Base-by-base conservation (phyloP, 2,113 vertebrate species). In the Mohoua ochrocephala region DNA sequence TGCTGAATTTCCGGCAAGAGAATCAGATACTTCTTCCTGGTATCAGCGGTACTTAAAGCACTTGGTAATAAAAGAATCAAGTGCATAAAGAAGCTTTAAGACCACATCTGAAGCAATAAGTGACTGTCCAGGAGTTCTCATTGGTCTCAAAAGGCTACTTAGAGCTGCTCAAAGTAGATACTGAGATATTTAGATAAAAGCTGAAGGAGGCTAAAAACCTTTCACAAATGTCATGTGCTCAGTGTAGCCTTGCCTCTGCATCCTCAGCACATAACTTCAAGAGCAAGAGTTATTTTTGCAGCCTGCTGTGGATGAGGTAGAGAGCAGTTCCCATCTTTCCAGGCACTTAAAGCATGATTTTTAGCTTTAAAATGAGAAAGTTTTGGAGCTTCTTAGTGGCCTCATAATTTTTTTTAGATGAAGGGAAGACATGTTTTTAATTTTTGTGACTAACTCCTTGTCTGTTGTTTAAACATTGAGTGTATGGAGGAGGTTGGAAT, bases 1-100 rank as follows among this genome's bases (percentile, higher is more conserved):
- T 54, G 39, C 49, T 91, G 49, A 75, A 57, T 95, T 96, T 97
- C 87, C 6, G 18, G 84, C 65, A 77, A 89, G 90, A 77, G 77
- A 68, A 78, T 84, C 35, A 81, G 63, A 16, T 80, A 22, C 42
- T 88, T 69, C 78, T 90, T 92, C 76, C 61, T 94, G 41, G 19
- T 95, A 74, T 79, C 80, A 83, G 56, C 33, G 69, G 27, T 42
- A 45, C 13, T 77, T 92, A 54, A 80, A 67, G 14, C 60, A 56
- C 33, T 75, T 16, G 12, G 37, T 91, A 41, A 53, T 45, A 77
- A 61, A 89, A 84, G 6, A 87, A 85, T 57, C 19, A 84, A 23
- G 13, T 54, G 3, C 19, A 39, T 67, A 52, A 69, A 65, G 28
- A 30, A 70, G 22, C 28, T 74, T 84, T 78, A 75, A 39, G 47